Evolutionary conservation across 2,888 invertebrate species (phyloP), one percentile per base, ranked within the genome.

Genomic region (Sinodicranocentrus sp.): DNA sequence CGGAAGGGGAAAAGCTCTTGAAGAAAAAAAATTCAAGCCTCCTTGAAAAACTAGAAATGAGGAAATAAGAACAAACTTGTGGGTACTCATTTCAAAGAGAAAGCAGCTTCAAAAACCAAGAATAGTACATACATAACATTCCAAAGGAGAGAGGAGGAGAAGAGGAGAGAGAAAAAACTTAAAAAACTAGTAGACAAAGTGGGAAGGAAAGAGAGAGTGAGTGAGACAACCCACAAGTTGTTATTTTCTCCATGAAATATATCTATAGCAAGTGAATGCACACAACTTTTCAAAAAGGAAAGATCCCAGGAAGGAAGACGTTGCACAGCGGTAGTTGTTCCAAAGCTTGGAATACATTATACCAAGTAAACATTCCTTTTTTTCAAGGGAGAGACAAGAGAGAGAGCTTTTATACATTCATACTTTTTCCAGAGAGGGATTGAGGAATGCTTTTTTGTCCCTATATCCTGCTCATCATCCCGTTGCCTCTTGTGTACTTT

Each of bases 321-420:
- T 52, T n/a, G 6, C n/a, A 48, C 17, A 17, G 57, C 25, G 54
- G 54, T 21, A 54, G 54, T 48, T 48, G 48, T 48, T 48, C n/a
- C 48, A 48, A 57, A 25, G 25, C 57, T 57, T 57, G 19, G 57
- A 57, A 57, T 57, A 57, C 57, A 57, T 57, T 57, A 57, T 25
- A 57, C 17, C 57, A 57, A 57, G 57, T 57, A 57, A 57, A 57
- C 57, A 57, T 57, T 57, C 57, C 57, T 57, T 13, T 57, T 13
- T 39, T 13, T 39, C 39, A 13, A n/a, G 44, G n/a, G 57, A 57
- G 57, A 57, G 25, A 25, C 52, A 57, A 57, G 25, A 57, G n/a
- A n/a, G n/a, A n/a, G 23, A 25, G 23, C 57, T 57, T 57, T n/a
- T n/a, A 48, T 48, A 15, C 15, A 48, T 48, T 48, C 48, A n/a